Percentiles rank a stretch among this genome's conserved stretches.
Conservation (phyloP, 2,113 vertebrate genomes). For the Mus musculus region DNA sequence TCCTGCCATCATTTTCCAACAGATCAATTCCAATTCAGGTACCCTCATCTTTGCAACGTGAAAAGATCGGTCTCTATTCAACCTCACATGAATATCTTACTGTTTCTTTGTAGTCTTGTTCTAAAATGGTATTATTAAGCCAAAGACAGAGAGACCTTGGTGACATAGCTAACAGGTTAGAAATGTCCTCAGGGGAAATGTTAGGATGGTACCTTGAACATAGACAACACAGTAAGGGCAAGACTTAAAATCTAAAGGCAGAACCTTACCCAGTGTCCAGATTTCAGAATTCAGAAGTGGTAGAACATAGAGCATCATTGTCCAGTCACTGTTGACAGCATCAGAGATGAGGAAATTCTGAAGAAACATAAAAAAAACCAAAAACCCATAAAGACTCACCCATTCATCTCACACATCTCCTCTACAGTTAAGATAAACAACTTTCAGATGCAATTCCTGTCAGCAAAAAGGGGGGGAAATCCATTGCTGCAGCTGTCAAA, state of each 20-base stretch:
- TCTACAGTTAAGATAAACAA: slow-evolving; percentile 66
- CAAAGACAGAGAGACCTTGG: neutral
- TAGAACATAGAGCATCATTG: neutral
- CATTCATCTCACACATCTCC: slow-evolving; percentile 55
- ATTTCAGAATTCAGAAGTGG: neutral
- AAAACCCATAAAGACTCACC: slow-evolving; percentile 9
- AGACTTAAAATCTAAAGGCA: neutral
- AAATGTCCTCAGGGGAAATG: neutral
- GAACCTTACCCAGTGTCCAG: neutral
- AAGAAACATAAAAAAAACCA: neutral
- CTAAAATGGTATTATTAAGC: slow-evolving; percentile 16
- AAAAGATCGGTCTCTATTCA: neutral
- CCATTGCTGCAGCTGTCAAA: neutral
- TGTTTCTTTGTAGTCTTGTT: neutral
- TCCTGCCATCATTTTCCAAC: neutral
- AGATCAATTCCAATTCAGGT: neutral
- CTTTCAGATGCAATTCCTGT: slow-evolving; percentile 68
- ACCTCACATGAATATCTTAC: neutral
- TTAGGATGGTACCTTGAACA: neutral
- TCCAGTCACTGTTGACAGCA: neutral
- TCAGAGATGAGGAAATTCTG: slow-evolving; percentile 16
- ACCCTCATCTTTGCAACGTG: neutral
- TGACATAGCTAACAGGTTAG: no score
- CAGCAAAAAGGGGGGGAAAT: slow-evolving; percentile 48
- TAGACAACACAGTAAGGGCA: neutral